These are phyloP conservation scores for Synanthedon myopaeformis DNA, from an alignment of 2,888 invertebrate species.

Conservation along the genomic window DNA sequence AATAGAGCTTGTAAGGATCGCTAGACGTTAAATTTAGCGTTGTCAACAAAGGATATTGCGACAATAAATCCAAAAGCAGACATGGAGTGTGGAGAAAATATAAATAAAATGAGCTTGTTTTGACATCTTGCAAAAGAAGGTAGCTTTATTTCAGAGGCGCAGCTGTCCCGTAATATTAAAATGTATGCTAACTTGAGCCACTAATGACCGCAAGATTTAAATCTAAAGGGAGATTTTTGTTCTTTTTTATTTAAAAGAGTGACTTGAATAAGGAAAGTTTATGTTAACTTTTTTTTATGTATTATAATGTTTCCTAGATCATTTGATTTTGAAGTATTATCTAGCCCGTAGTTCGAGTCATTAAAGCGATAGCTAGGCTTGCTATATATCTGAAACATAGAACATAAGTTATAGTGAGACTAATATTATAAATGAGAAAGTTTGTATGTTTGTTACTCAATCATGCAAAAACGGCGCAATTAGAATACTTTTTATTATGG, in stretches of 20 bases:
- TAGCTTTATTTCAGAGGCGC: slow-evolving; percentile 25
- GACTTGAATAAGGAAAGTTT: slow-evolving; percentile 43
- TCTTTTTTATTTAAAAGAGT: slow-evolving; percentile 31
- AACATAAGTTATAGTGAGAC: no score
- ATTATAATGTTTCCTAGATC: not conserved
- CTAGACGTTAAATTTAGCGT: slow-evolving; percentile 27
- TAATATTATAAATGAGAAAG: no score
- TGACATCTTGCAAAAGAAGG: slow-evolving; percentile 32
- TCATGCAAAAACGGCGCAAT: no score
- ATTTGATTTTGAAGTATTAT: no score
- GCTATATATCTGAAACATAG: no score
- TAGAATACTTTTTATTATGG: no score
- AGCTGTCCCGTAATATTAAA: slow-evolving; percentile 52
- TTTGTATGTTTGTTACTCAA: no score
- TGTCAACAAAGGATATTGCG: slow-evolving; percentile 36
- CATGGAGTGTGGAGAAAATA: slow-evolving; percentile 31
- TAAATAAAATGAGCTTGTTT: slow-evolving; percentile 45
- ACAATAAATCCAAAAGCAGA: slow-evolving; percentile 39
- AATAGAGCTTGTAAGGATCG: slow-evolving; percentile 23
- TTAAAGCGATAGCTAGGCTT: no score
- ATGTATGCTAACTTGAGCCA: slow-evolving; percentile 50
- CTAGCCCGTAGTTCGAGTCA: no score
- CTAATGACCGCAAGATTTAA: slow-evolving; percentile 54
- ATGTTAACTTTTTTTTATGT: slow-evolving; percentile 22
- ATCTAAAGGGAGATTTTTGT: slow-evolving; percentile 27